Evolutionary conservation across 2,888 invertebrate genomes (phyloP).

Genomic region (Cryptocephalus primarius): DNA sequence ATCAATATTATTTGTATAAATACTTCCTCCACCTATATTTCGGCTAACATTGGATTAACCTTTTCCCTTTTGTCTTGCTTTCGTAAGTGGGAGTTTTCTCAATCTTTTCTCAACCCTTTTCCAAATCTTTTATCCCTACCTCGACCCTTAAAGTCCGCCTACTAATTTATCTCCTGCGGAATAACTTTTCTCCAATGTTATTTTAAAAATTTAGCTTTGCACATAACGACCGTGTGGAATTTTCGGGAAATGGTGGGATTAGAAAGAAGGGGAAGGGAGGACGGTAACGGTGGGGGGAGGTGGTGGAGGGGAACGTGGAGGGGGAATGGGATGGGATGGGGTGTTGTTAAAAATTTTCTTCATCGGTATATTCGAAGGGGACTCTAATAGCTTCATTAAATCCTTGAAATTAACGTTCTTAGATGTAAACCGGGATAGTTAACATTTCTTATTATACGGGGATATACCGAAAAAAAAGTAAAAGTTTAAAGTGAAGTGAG

Average conservation of each 20-base stretch:
- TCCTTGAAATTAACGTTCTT: no score
- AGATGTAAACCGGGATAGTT: no score
- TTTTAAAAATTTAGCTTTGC: background rate
- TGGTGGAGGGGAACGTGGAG: background rate
- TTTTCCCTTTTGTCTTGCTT: conserved; percentile 15
- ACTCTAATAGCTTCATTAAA: no score
- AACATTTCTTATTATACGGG: no score
- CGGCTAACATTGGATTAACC: conserved; percentile 14
- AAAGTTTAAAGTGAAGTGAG: no score
- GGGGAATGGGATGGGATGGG: background rate
- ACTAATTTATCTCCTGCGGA: conserved; percentile 9
- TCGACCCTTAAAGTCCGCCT: conserved; percentile 8
- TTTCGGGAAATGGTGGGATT: background rate
- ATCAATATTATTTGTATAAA: conserved; percentile 12
- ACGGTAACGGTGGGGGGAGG: background rate
- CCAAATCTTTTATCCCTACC: conserved; percentile 11
- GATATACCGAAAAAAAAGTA: no score
- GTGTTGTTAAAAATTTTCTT: no score
- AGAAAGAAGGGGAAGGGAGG: background rate
- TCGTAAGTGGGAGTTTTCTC: conserved; percentile 19
- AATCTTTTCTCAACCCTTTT: conserved; percentile 21
- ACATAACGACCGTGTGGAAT: background rate
- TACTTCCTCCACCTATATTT: conserved; percentile 9
- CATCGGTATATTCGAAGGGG: no score
- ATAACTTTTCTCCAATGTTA: conserved; percentile 2